Percentiles rank a stretch among this genome's conserved stretches.
These are phyloP conservation scores for Chauna torquata DNA, from an alignment of 2,113 vertebrate genomes.

Conservation along the genomic window DNA sequence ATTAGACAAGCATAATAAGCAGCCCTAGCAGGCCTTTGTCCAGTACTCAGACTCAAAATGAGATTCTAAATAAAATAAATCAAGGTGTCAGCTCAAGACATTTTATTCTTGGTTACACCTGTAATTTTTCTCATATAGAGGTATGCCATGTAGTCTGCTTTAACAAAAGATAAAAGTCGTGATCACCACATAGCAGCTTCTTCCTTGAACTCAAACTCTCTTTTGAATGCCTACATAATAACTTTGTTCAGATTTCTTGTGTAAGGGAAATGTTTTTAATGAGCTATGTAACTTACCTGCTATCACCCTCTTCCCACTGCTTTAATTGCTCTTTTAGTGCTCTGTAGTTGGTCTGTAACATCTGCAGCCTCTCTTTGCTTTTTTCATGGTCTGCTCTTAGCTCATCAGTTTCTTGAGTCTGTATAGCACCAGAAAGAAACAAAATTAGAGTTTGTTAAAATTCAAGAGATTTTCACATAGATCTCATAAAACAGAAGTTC, in stretches of 20 bases:
- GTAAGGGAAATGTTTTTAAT: slow-evolving; percentile 64
- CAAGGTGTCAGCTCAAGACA: background rate
- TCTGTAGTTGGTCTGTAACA: slow-evolving; percentile 90
- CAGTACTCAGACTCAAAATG: background rate
- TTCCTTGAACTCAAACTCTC: slow-evolving; percentile 49
- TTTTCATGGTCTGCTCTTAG: slow-evolving; percentile 85
- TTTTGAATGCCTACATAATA: slow-evolving; percentile 53
- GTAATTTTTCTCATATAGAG: background rate
- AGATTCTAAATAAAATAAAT: slow-evolving; percentile 3
- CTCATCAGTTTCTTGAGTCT: slow-evolving; percentile 87
- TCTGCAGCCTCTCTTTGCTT: slow-evolving; percentile 81
- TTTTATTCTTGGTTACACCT: background rate
- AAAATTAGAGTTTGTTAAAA: slow-evolving; percentile 47
- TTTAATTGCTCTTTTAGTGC: slow-evolving; percentile 87
- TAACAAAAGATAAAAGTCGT: slow-evolving; percentile 30
- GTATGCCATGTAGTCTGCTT: background rate
- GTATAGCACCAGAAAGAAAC: slow-evolving; percentile 56
- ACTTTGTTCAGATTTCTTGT: slow-evolving; percentile 55
- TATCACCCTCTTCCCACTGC: slow-evolving; percentile 80
- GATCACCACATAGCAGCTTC: background rate
- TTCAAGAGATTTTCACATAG: background rate
- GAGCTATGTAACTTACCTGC: slow-evolving; percentile 83
- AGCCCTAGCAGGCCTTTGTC: background rate
- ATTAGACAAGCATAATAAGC: slow-evolving; percentile 1
- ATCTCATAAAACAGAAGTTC: background rate